A percentile compares a stretch with the other conserved stretches of the same genome.
phyloP scores from a whole-genome alignment of 2,888 invertebrate species.

The Apamea crenata region DNA sequence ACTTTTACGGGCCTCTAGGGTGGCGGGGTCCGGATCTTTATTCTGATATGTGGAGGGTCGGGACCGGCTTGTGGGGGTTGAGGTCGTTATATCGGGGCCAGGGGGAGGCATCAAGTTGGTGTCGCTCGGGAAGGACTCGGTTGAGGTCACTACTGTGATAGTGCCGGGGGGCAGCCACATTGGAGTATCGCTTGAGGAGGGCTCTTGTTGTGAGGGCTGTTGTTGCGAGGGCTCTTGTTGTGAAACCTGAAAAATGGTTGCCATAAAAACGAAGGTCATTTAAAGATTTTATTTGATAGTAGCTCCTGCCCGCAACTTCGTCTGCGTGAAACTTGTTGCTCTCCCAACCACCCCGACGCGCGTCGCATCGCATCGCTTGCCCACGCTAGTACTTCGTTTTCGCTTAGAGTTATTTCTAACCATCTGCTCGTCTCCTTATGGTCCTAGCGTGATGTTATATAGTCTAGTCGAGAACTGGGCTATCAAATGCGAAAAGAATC shows the following conservation, averaged over 20 bases:
- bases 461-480: too few relatives aligned
- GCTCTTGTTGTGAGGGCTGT: background rate
- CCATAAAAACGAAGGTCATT: background rate
- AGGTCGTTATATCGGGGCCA: background rate
- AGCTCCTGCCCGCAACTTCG: background rate
- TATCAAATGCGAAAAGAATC: too few relatives aligned
- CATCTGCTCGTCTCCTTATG: too few relatives aligned
- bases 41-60: background rate
- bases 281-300: background rate
- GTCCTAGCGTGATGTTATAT: too few relatives aligned
- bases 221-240: background rate
- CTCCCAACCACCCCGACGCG: too few relatives aligned
- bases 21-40: background rate
- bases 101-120: background rate
- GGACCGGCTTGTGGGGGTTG: background rate
- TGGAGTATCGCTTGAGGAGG: background rate
- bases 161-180: background rate
- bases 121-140: background rate
- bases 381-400: too few relatives aligned
- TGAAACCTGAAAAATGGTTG: background rate
- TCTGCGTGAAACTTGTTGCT: background rate
- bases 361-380: too few relatives aligned
- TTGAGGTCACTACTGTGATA: background rate
- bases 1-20: background rate
- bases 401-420: too few relatives aligned